phyloP scores from a whole-genome alignment of 1,140 invertebrate genomes.

The Musca vetustissima region DNA sequence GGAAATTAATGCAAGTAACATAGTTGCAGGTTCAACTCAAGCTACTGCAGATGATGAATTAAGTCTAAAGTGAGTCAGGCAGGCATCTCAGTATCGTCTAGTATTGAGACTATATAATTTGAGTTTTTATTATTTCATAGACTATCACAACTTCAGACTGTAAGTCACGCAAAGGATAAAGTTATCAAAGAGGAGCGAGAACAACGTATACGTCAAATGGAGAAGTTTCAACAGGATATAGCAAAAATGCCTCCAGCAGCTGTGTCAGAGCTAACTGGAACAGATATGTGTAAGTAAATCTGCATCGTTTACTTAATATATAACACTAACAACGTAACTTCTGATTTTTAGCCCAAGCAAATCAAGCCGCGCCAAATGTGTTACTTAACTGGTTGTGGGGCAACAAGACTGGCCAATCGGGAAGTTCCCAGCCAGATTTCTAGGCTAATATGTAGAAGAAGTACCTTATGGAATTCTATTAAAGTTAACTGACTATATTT shows the following conservation, averaged over 20 bases:
- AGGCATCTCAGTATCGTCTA: not conserved
- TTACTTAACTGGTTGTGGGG: slow-evolving; percentile 78
- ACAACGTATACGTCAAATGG: slow-evolving; percentile 72
- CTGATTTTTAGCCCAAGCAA: slow-evolving; percentile 64
- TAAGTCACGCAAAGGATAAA: slow-evolving; percentile 73
- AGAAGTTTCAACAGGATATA: slow-evolving; percentile 69
- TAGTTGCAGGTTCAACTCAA: slow-evolving; percentile 19
- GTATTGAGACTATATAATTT: not conserved
- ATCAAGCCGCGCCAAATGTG: slow-evolving; percentile 74
- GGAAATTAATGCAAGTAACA: not conserved
- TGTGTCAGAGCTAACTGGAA: slow-evolving; percentile 66
- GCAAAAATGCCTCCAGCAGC: slow-evolving; percentile 68
- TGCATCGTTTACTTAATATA: not conserved
- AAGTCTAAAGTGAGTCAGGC: slow-evolving; percentile 43
- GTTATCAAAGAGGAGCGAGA: slow-evolving; percentile 73
- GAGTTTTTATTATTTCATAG: slow-evolving; percentile 39
- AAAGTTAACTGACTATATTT: no score
- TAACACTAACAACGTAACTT: slow-evolving; percentile 47
- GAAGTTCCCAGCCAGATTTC: not conserved
- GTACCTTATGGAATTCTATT: no score
- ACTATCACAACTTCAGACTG: slow-evolving; percentile 71
- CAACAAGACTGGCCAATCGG: slow-evolving; percentile 45
- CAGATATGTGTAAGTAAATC: slow-evolving; percentile 60
- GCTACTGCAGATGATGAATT: slow-evolving; percentile 35
- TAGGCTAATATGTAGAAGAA: not conserved